Percentiles rank a stretch among this genome's conserved stretches.
Conservation (phyloP, 2,797 vertebrate species). For the Chelidonichthys spinosus region DNA sequence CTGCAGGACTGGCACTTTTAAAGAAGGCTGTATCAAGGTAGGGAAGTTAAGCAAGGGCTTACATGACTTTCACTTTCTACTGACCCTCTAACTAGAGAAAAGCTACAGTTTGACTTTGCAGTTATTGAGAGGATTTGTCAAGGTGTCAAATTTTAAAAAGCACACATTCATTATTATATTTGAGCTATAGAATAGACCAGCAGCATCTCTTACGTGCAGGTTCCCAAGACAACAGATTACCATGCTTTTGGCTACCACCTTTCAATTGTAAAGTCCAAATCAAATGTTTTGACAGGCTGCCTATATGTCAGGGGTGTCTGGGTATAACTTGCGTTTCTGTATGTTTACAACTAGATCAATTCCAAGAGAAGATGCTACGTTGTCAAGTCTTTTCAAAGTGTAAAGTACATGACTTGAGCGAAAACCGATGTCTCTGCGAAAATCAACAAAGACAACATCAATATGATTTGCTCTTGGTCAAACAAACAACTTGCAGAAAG, state of each 20-base stretch:
- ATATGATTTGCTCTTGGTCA: neutral
- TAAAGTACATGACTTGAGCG: constrained; percentile 15
- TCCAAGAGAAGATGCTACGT: neutral
- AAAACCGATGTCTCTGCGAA: neutral
- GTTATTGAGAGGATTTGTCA: neutral
- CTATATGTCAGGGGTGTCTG: neutral
- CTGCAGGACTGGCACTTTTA: neutral
- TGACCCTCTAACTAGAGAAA: neutral
- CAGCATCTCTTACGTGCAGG: neutral
- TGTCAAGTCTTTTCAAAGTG: constrained; percentile 29
- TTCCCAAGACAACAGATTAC: neutral
- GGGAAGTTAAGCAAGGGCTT: neutral
- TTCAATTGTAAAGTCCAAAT: constrained; percentile 5
- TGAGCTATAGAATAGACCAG: neutral
- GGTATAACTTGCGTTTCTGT: constrained; percentile 7
- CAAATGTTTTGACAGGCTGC: constrained; percentile 11
- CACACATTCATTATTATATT: neutral
- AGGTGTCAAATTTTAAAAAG: neutral
- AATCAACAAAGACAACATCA: constrained; percentile 16
- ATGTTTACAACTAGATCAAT: constrained; percentile 23
- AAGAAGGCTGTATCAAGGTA: neutral
- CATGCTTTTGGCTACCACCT: constrained; percentile 19
- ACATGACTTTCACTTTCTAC: constrained; percentile 20
- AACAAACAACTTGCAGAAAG: constrained; percentile 3
- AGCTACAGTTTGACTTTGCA: neutral